Percentiles rank a stretch among this genome's conserved stretches.
Conservation (phyloP, 2,797 vertebrate genomes). For the Discoglossus pictus region DNA sequence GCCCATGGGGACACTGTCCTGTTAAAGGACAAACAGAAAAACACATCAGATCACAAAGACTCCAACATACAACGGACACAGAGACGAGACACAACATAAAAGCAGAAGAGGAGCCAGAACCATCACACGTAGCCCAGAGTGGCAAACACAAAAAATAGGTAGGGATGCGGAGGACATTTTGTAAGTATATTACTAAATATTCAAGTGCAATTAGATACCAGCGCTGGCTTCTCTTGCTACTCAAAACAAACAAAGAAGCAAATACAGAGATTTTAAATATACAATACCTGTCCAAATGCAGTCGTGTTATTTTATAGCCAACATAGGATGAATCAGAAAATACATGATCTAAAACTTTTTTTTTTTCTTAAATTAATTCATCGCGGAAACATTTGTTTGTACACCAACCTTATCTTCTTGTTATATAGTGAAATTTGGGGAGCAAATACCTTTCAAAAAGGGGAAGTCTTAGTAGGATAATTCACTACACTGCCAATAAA, state of each 20-base stretch:
- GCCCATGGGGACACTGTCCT: slow-evolving; percentile 98
- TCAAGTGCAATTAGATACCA: not conserved
- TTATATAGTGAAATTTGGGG: too few species aligned
- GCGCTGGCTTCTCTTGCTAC: slow-evolving; percentile 25
- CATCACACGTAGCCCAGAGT: slow-evolving; percentile 61
- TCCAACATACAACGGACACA: slow-evolving; percentile 67
- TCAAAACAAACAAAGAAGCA: slow-evolving; percentile 8
- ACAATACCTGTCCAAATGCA: too few species aligned
- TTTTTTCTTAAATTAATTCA: too few species aligned
- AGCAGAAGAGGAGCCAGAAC: slow-evolving; percentile 61
- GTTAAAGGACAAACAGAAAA: slow-evolving; percentile 84
- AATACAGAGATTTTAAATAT: too few species aligned
- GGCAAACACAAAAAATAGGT: slow-evolving; percentile 36
- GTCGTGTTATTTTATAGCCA: too few species aligned
- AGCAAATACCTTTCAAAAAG: too few species aligned
- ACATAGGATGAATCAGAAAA: too few species aligned
- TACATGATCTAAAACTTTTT: too few species aligned
- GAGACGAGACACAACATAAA: slow-evolving; percentile 61
- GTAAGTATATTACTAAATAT: not conserved
- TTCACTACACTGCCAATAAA: too few species aligned
- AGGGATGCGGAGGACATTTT: not conserved
- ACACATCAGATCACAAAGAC: slow-evolving; percentile 62
- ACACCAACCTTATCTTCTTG: too few species aligned
- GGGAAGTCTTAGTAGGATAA: too few species aligned
- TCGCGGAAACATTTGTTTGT: too few species aligned